Evolutionary conservation across 2,888 invertebrate genomes (phyloP), one percentile per base, ranked within the genome.

Genomic region (Adela reaumurella): DNA sequence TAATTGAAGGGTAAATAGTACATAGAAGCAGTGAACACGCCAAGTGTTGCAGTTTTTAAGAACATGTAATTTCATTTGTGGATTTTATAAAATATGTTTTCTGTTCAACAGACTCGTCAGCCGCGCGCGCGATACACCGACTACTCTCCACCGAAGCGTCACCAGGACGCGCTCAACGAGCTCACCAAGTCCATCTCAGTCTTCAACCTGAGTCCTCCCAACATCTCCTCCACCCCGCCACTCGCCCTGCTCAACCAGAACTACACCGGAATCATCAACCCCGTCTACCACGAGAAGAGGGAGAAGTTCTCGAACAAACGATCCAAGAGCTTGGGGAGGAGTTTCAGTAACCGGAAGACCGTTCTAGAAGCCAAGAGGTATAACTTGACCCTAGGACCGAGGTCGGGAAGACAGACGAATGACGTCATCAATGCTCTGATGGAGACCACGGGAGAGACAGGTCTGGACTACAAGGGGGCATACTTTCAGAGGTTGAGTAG

Each of bases 241-340:
- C 19, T 6, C 19, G 20, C 19, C 4, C 45, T 19, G 11, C 43
- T 51, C 5, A 35, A 43, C 55, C 57, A 58, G 19, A 53, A 54
- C 1, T 74, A 65, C 55, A 76, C 74, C 0, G 78, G 78, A 2
- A 68, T 78, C 14, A 69, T 76, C 35, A 78, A 74, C 56, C 77
- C 78, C 0, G 60, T 74, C 16, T 73, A 74, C 59, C 74, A 76
- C 47, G 49, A 48, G 52, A 77, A 74, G 53, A 64, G 59, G 55
- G 71, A 77, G 57, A 72, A 67, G 52, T 76, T 77, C 55, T 55
- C 55, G 0, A 74, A 74, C 2, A 78, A 77, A 52, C 54, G 77
- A 24, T 72, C 77, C 1, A 76, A 74, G 49, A 74, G 74, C 1
- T 45, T 78, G 19, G 72, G 74, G 1, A 57, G 74, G 1, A 73